Evolutionary conservation across 2,113 vertebrate species (phyloP), one percentile per base, ranked within the genome.

Genomic region (Narcine bancroftii): DNA sequence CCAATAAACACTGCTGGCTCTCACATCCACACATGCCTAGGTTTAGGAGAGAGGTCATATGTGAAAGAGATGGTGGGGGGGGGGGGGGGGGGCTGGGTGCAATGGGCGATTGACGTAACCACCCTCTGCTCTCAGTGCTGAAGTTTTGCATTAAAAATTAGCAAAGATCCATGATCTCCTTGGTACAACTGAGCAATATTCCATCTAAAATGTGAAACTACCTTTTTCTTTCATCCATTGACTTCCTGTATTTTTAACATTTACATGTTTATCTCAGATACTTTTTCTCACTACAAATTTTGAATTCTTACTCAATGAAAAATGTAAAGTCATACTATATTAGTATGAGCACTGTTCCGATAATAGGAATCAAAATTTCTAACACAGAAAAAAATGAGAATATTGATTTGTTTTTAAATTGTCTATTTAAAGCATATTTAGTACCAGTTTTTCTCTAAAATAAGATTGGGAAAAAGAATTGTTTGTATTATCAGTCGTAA

Each of bases 1-100:
- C 99, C 99, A 99, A 94, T 99, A 98, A 2, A 99, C 97, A 0
- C 97, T 96, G 92, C 97, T 97, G 26, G 97, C 97, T 94, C 98
- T 95, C 92, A 99, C 97, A 42, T 99, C 99, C 92, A 97, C 96
- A 94, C 98, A 99, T 0, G 97, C 98, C 99, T 99, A 93, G 0
- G 92, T 45, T 93, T 13, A 93, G 92, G 69, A 69, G 93, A 93
- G 72, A 93, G 33, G 53, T 87, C 53, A 87, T 3, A 33, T 0
- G 36, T 87, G 53, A 87, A 87, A n/a, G n/a, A 60, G n/a, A n/a
- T n/a, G n/a, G n/a, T n/a, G n/a, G n/a, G n/a, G n/a, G n/a, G n/a
- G n/a, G n/a, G n/a, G n/a, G n/a, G 60, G 53, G 53, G 1, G 56
- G 9, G 36, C 21, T 60, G 50, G n/a, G 53, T 60, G 53, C 53